phyloP scores from a whole-genome alignment of 2,113 vertebrate genomes.

The Recurvirostra avosetta region DNA sequence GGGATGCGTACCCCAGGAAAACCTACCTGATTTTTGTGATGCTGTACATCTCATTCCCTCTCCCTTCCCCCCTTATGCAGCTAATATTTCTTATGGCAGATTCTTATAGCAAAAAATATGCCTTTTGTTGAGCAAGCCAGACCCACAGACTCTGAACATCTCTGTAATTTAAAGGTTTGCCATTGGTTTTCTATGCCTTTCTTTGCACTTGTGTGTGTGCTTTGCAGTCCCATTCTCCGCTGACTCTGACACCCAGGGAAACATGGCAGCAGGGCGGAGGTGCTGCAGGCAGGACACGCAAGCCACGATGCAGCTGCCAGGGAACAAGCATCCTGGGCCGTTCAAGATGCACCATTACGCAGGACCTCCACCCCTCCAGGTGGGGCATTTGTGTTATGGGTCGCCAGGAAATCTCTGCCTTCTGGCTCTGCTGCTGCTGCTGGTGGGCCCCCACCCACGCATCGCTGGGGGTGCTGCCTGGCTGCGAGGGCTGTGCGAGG shows the following conservation, averaged over 20 bases:
- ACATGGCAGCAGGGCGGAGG: neutral
- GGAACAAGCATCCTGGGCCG: accelerated
- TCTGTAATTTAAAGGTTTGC: neutral
- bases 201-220: neutral
- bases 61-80: accelerated
- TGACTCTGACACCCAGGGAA: neutral
- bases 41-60: neutral
- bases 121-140: neutral
- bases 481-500: neutral
- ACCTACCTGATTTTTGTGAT: neutral
- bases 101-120: neutral
- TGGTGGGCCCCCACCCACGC: neutral
- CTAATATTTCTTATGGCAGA: neutral
- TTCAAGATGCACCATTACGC: accelerated
- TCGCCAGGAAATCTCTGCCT: neutral
- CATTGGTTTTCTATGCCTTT: neutral
- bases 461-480: accelerated
- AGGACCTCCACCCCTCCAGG: neutral
- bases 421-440: neutral
- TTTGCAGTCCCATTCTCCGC: neutral
- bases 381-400: neutral
- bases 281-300: neutral
- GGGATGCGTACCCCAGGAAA: neutral
- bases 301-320: neutral
- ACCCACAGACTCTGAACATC: neutral